Evolutionary conservation across 2,797 vertebrate genomes (phyloP), one percentile per base, ranked within the genome.

Genomic region (Acanthornis magna): DNA sequence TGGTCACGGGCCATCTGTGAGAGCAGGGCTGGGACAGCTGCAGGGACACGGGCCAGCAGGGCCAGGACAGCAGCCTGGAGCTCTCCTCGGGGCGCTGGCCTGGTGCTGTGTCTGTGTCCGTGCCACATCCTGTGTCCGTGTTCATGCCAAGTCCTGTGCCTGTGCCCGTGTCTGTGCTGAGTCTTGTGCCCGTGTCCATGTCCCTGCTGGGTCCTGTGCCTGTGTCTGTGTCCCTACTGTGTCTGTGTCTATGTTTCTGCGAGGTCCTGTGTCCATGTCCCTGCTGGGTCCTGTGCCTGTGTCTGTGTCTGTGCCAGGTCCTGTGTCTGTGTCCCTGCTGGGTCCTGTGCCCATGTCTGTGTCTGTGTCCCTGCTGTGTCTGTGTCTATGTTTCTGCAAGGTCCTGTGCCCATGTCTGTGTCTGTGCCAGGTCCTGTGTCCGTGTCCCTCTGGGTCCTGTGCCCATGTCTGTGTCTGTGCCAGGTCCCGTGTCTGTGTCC

Each of bases 31-130:
- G 20, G 51, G 34, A 8, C 76, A 26, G 75, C 67, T 32, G 5
- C 0, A 2, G 62, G 54, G 63, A n/a, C 54, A 48, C 0, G 20
- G 78, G 78, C 73, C 15, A 9, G 10, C 2, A 3, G n/a, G n/a
- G 67, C 89, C 42, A 10, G 27, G 7, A 2, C 58, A 47, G 75
- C 40, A 22, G 71, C 67, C 36, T 29, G 60, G 58, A 48, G 60
- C 51, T 43, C 43, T 60, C 50, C 66, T 78, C 1, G 2, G 21
- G 25, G 30, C 29, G 1, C 70, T 54, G 60, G 11, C 45, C 23
- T 27, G 61, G 8, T 42, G 13, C 43, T 18, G 34, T 51, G 38
- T 19, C 63, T 0, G 1, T 53, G 57, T 10, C 32, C 16, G 25
- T 72, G 70, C 53, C 51, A 12, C 11, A 23, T 16, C 32, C 43